Conservation (phyloP, 2,888 invertebrate species). For the Salpingus planirostris region DNA sequence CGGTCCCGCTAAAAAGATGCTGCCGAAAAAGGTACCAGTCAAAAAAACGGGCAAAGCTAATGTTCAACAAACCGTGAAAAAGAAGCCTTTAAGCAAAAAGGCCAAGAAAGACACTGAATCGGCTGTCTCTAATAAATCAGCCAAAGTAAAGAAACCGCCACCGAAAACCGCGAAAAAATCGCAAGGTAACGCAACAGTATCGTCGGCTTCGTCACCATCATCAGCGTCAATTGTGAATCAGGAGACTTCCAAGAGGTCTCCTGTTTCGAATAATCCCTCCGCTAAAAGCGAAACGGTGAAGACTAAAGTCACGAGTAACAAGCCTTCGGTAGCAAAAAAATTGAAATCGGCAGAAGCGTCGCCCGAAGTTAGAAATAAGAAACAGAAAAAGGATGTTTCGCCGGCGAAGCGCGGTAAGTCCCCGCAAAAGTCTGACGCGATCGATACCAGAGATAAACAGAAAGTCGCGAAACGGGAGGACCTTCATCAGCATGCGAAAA, state of each 20-base stretch:
- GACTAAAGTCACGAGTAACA: conserved; percentile 25
- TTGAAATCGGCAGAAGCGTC: conserved; percentile 17
- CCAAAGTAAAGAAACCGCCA: not conserved
- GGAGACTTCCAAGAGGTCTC: too few species aligned
- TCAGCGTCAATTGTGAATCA: too few species aligned
- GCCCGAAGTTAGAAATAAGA: conserved; percentile 10
- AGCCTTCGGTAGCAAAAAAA: conserved; percentile 17
- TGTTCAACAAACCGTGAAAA: conserved; percentile 2
- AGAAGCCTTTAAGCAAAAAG: conserved; percentile 5
- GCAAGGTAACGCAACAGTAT: too few species aligned
- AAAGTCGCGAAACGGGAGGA: conserved; percentile 27
- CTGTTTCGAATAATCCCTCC: conserved; percentile 11
- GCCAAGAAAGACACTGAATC: too few species aligned
- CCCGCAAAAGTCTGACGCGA: conserved; percentile 30
- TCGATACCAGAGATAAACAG: too few species aligned
- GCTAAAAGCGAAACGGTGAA: conserved; percentile 21
- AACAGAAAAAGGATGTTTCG: conserved; percentile 1
- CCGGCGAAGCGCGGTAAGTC: conserved; percentile 5
- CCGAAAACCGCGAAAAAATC: too few species aligned
- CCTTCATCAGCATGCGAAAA: conserved; percentile 3
- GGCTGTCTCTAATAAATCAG: too few species aligned
- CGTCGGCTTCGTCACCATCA: too few species aligned
- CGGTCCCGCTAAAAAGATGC: too few species aligned
- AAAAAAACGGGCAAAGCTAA: conserved; percentile 6
- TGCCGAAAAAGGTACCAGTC: not conserved